Evolutionary conservation across 2,888 invertebrate species (phyloP), one percentile per base, ranked within the genome.

Genomic region (Nycteola revayana): DNA sequence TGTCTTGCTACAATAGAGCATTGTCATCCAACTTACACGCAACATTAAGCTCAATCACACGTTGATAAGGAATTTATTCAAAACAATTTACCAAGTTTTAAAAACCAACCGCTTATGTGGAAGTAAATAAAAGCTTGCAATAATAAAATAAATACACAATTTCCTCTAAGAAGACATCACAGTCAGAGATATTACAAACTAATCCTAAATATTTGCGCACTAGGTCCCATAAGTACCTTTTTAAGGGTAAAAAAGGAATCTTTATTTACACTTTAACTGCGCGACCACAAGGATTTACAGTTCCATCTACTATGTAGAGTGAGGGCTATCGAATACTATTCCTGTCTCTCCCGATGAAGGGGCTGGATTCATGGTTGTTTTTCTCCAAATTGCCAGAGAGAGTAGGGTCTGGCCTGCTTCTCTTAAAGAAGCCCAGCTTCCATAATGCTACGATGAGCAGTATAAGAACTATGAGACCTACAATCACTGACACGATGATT

Each of bases 381-480:
- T 94, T 94, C 68, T 94, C 94, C 10, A 94, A 76, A 75, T 94
- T 94, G 0, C 95, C 96, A 10, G 94, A 94, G 2, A 95, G 75
- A 8, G 96, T 96, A 1, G 94, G 94, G 75, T 96, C 96, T 3
- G 95, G 95, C 48, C 96, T 90, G 68, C 95, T 92, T 63, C 96
- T 86, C 68, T 96, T 96, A 84, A 96, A 97, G 91, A 97, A 97
- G 31, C 96, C 96, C 32, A 96, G 92, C 87, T 95, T 96, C 93
- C 96, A 96, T 39, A 98, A 86, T 10, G 94, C 90, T 29, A 95
- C 90, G 25, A 95, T 94, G 30, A 98, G 90, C 1, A 96, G 73
- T 21, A 96, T 91, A 20, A 98, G 89, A 9, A 98, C 89, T 49
- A 98, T 68, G 20, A 98, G 86, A 6, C 98, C 98, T 1, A 94